A percentile compares a stretch with the other conserved stretches of the same genome.
Evolutionary conservation across 2,888 invertebrate species (phyloP).

Genomic region (Creontiades dilutus): DNA sequence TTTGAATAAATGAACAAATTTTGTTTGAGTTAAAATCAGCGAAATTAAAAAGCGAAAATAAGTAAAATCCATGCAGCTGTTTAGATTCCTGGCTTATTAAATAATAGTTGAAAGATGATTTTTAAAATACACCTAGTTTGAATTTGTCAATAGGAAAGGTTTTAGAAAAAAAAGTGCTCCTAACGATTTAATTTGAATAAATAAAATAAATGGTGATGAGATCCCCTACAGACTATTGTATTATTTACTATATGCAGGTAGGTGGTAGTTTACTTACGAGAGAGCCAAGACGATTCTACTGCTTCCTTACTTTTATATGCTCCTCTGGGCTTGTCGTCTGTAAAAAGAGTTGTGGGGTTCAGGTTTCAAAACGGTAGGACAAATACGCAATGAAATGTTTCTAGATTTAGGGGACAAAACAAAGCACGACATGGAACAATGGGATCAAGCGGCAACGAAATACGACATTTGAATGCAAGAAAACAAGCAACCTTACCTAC

Average conservation of each 20-base stretch:
- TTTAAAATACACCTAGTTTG: neutral
- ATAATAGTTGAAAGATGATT: neutral
- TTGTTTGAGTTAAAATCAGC: neutral
- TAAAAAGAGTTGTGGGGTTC: constrained; percentile 31
- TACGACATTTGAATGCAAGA: constrained; percentile 37
- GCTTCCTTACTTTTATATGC: constrained; percentile 63
- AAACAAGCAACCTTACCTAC: neutral
- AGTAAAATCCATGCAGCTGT: constrained; percentile 60
- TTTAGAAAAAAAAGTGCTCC: neutral
- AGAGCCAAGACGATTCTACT: constrained; percentile 60
- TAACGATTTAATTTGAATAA: neutral
- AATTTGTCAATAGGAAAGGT: neutral
- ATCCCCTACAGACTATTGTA: neutral
- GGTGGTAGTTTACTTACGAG: constrained; percentile 55
- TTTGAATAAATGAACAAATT: neutral
- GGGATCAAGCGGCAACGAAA: neutral
- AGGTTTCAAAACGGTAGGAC: neutral
- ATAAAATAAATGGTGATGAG: neutral
- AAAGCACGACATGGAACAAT: constrained; percentile 5
- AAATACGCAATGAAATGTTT: neutral
- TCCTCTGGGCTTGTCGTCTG: constrained; percentile 64
- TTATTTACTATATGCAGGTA: neutral
- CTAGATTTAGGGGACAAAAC: neutral
- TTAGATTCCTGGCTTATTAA: constrained; percentile 70
- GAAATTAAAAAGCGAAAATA: constrained; percentile 31